Evolutionary conservation across 2,888 invertebrate species (phyloP).

Genomic region (Aelia acuminata): DNA sequence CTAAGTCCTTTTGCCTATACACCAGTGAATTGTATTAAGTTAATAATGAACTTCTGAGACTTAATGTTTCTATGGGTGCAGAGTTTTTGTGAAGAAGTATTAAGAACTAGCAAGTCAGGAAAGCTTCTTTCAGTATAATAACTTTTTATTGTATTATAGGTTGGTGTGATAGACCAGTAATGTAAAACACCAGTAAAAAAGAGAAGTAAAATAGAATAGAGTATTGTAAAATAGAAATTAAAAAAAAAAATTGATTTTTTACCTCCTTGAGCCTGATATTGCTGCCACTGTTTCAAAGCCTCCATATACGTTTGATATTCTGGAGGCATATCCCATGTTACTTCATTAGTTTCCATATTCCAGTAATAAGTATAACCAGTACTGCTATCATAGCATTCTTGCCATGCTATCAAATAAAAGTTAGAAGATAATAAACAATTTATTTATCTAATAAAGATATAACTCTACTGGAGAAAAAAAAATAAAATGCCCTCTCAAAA

Average conservation of each 20-base stretch:
- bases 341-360: constrained; percentile 76
- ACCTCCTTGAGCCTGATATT: constrained; percentile 64
- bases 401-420: constrained; percentile 73
- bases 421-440: background rate
- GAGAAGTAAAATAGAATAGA: too few relatives aligned
- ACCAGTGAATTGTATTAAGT: too few relatives aligned
- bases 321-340: constrained; percentile 76
- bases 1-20: too few relatives aligned
- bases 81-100: too few relatives aligned
- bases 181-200: too few relatives aligned
- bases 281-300: constrained; percentile 66
- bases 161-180: too few relatives aligned
- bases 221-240: background rate
- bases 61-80: background rate
- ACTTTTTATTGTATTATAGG: too few relatives aligned
- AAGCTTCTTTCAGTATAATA: too few relatives aligned
- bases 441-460: too few relatives aligned
- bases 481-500: too few relatives aligned
- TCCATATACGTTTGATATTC: constrained; percentile 69
- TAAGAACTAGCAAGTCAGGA: too few relatives aligned
- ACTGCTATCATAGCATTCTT: constrained; percentile 76
- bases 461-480: too few relatives aligned
- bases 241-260: background rate
- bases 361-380: constrained; percentile 78
- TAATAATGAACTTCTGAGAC: background rate